phyloP scores from a whole-genome alignment of 1,140 invertebrate species.

The Drosophila watanabei region DNA sequence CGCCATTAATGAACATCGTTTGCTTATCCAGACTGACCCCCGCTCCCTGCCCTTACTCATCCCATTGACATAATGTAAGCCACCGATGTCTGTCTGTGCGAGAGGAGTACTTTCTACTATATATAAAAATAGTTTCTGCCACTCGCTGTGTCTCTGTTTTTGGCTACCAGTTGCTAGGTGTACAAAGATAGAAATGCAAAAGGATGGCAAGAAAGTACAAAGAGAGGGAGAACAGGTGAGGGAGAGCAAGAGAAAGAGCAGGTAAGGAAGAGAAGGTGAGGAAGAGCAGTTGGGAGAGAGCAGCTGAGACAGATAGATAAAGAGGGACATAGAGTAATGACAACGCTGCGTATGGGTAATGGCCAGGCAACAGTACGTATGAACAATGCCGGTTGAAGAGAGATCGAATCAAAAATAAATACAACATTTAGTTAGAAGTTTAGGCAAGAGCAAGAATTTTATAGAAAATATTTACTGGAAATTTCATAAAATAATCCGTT shows the following conservation, averaged over 20 bases:
- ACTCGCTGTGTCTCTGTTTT: slow-evolving; percentile 41
- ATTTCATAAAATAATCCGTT: background rate
- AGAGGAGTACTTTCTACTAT: slow-evolving; percentile 21
- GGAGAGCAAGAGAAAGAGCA: background rate
- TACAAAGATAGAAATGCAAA: slow-evolving; percentile 47
- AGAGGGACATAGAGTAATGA: background rate
- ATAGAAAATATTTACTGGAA: background rate
- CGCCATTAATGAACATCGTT: slow-evolving; percentile 80
- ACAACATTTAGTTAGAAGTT: background rate
- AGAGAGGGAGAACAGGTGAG: background rate
- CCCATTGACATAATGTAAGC: slow-evolving; percentile 82
- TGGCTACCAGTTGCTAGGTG: slow-evolving; percentile 75
- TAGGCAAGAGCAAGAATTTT: background rate
- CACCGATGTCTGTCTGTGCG: slow-evolving; percentile 26
- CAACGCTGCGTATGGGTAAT: slow-evolving; percentile 46
- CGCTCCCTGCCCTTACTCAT: slow-evolving; percentile 28
- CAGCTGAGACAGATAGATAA: background rate
- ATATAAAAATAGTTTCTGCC: slow-evolving; percentile 75
- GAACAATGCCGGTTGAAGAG: slow-evolving; percentile 8
- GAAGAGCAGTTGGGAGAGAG: background rate
- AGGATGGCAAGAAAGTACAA: slow-evolving; percentile 13
- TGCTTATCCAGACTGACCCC: slow-evolving; percentile 75
- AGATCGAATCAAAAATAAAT: background rate
- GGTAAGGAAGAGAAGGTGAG: too few relatives aligned
- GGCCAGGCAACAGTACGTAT: slow-evolving; percentile 23